These are phyloP conservation scores for Sarcophaga carnaria DNA, from an alignment of 2,888 invertebrate species.

Conservation along the genomic window DNA sequence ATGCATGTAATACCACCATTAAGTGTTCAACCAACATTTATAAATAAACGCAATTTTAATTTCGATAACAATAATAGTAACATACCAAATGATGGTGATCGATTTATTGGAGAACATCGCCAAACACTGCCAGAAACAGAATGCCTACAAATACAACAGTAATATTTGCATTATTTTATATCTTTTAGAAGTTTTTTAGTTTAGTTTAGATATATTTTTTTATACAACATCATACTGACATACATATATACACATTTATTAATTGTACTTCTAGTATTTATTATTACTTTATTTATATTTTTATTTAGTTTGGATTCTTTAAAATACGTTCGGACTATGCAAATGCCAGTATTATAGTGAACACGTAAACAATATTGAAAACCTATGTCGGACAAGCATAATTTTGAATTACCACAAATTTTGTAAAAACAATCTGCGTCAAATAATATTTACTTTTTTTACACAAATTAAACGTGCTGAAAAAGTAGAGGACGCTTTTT, in stretches of 20 bases:
- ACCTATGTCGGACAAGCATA: too few relatives aligned
- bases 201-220: background rate
- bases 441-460: too few relatives aligned
- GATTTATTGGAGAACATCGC: slow-evolving; percentile 39
- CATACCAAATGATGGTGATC: slow-evolving; percentile 2
- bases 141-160: slow-evolving; percentile 49
- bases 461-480: too few relatives aligned
- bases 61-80: slow-evolving; percentile 44
- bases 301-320: background rate
- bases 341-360: too few relatives aligned
- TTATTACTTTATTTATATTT: background rate
- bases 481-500: too few relatives aligned
- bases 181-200: slow-evolving; percentile 7
- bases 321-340: background rate
- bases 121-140: slow-evolving; percentile 56
- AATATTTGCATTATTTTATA: slow-evolving; percentile 40
- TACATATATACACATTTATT: background rate
- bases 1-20: slow-evolving; percentile 7
- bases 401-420: too few relatives aligned
- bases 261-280: background rate
- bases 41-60: slow-evolving; percentile 10
- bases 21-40: slow-evolving; percentile 40
- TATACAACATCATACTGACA: slow-evolving; percentile 19
- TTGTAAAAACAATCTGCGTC: too few relatives aligned
- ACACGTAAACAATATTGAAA: too few relatives aligned